Conservation (phyloP, 1,140 invertebrate species). For the Pseudoatta argentina region DNA sequence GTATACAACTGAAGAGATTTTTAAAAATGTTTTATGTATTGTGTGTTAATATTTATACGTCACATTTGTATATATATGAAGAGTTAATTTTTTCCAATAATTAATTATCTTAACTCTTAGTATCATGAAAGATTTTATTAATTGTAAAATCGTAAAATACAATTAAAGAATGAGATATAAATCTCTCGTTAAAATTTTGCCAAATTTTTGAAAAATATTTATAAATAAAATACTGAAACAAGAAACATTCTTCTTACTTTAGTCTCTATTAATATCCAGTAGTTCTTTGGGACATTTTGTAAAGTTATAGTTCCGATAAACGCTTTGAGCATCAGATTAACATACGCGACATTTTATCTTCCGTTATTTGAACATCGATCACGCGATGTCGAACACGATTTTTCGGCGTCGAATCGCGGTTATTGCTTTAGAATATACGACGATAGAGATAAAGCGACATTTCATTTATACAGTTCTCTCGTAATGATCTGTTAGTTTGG, state of each 20-base stretch:
- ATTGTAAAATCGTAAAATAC: not conserved
- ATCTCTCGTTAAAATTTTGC: not conserved
- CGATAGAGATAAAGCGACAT: constrained; percentile 28
- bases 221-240: not conserved
- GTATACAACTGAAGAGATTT: not conserved
- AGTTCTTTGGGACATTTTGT: constrained; percentile 9
- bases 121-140: not conserved
- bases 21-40: not conserved
- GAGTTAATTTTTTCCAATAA: no score
- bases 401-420: constrained; percentile 2
- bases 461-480: constrained; percentile 40
- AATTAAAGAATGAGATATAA: constrained; percentile 5
- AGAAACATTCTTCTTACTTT: not conserved
- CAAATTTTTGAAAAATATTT: not conserved
- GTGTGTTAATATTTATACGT: not conserved
- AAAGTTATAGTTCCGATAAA: not conserved
- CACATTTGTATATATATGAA: no score
- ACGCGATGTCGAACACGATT: constrained; percentile 29
- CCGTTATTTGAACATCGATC: constrained; percentile 16
- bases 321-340: constrained; percentile 3
- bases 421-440: not conserved
- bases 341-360: constrained; percentile 18
- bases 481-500: constrained; percentile 35
- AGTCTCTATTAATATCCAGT: not conserved
- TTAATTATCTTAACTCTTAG: not conserved